These are phyloP conservation scores for Hycleus cichorii DNA, from an alignment of 1,140 invertebrate genomes.

Conservation along the genomic window DNA sequence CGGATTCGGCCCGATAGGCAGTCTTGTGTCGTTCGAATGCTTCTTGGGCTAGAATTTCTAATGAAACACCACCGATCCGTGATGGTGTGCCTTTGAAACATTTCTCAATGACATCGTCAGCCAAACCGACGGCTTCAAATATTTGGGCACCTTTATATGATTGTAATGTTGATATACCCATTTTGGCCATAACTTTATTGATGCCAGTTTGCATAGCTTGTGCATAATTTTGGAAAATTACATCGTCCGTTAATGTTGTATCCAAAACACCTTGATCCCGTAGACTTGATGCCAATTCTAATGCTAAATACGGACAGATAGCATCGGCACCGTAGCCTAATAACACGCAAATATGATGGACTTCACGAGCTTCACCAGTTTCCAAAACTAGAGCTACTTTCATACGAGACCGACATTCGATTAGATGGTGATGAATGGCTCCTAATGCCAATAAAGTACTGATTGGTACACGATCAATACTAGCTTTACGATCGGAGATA, in stretches of 20 bases:
- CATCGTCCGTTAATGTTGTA: constrained; percentile 67
- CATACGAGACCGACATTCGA: constrained; percentile 92
- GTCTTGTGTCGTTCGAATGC: constrained; percentile 75
- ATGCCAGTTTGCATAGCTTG: constrained; percentile 45
- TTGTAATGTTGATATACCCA: constrained; percentile 98
- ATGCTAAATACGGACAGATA: constrained; percentile 94
- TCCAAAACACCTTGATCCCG: constrained; percentile 76
- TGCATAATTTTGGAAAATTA: constrained; percentile 68
- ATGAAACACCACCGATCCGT: constrained; percentile 87
- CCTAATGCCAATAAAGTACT: constrained; percentile 81
- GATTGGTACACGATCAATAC: constrained; percentile 63
- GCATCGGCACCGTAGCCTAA: constrained; percentile 96
- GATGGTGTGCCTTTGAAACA: constrained; percentile 92
- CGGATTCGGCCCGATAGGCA: constrained; percentile 66
- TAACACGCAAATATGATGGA: constrained; percentile 94
- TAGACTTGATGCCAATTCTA: constrained; percentile 80
- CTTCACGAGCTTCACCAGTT: constrained; percentile 90
- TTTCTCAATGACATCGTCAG: constrained; percentile 86
- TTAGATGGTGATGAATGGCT: constrained; percentile 91
- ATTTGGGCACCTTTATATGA: constrained; percentile 99
- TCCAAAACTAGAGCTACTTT: constrained; percentile 91
- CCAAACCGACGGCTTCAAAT: constrained; percentile 95
- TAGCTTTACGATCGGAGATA: constrained; percentile 72
- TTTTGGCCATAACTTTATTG: constrained; percentile 89
- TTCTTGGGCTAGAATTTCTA: constrained; percentile 85